Evolutionary conservation across 1,140 invertebrate species (phyloP), one percentile per base, ranked within the genome.

Genomic region (Drosophila subobscura): DNA sequence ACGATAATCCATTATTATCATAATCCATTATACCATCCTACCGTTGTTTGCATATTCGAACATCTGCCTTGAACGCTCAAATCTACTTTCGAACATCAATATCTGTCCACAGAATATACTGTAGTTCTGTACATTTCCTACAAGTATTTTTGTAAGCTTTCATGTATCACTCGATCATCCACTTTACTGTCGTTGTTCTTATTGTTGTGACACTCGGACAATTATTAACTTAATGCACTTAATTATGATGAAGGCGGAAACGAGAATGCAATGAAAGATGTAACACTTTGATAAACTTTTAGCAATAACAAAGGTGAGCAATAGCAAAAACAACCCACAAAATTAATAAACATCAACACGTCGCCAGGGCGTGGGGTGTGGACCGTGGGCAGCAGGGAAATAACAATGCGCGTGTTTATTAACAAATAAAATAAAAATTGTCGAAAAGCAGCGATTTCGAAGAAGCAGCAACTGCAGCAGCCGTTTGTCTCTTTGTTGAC

Each of bases 341-440:
- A 66, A 68, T 76, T 58, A 72, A 61, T 72, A 71, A 79, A 67
- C 55, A 65, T 53, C 37, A 63, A 49, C 74, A 37, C 33, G 33
- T 37, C 33, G 8, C 33, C 10, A 56, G 49, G 20, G 51, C 14
- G 4, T 5, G 20, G 5, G 4, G 3, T 0, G 22, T 12, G 23
- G 27, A 27, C 16, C 16, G 16, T 20, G 16, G 46, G 23, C 5
- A 49, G 22, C 8, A 16, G 16, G 6, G n/a, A 37, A 60, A 52
- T 45, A 59, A 55, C 40, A 70, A 71, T 59, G 51, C 55, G 27
- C 41, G 33, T 52, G 72, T 60, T 67, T 73, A 56, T 58, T 22
- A 66, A 42, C 10, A 71, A 49, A 74, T 75, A 59, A 78, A 78
- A 57, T 63, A 83, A 83, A 83, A 78, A 83, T 83, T 83, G 52